Percentiles rank a stretch among this genome's conserved stretches.
Conservation (phyloP, 2,797 vertebrate genomes). For the Phylloscopus collybita region DNA sequence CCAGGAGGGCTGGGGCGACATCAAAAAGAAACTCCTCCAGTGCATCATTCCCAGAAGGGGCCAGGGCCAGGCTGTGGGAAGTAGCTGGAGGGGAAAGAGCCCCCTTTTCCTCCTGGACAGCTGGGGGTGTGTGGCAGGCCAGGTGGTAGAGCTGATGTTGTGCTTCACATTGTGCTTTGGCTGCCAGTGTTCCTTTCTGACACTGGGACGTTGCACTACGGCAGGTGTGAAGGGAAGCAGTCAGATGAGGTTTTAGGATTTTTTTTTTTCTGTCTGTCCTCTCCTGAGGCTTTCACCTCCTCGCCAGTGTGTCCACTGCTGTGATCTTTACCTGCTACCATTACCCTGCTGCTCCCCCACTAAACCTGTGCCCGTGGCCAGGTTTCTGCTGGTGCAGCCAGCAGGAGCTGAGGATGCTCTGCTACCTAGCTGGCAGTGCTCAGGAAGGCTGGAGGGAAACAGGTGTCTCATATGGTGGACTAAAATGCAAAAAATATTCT, state of each 20-base stretch:
- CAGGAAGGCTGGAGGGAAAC: neutral
- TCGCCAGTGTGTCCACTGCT: neutral
- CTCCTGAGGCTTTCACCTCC: neutral
- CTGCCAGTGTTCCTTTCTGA: neutral
- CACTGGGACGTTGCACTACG: rapidly evolving
- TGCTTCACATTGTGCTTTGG: neutral
- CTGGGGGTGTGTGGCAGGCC: rapidly evolving
- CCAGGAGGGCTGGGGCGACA: neutral
- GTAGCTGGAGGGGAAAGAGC: neutral
- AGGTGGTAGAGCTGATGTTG: neutral
- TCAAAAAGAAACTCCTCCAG: neutral
- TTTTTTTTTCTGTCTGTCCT: neutral
- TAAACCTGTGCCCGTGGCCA: rapidly evolving
- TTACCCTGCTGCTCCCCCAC: neutral
- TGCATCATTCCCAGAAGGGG: neutral
- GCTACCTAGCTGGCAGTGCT: neutral
- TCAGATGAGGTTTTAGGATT: neutral
- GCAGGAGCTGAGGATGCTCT: neutral
- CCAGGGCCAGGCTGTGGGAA: neutral
- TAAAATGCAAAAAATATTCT: neutral
- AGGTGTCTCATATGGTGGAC: neutral
- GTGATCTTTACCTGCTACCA: neutral
- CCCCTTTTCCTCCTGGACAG: neutral
- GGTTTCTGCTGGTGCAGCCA: neutral
- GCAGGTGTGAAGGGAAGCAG: neutral